Evolutionary conservation across 1,140 invertebrate genomes (phyloP), one percentile per base, ranked within the genome.

Genomic region (Heliconius melpomene): DNA sequence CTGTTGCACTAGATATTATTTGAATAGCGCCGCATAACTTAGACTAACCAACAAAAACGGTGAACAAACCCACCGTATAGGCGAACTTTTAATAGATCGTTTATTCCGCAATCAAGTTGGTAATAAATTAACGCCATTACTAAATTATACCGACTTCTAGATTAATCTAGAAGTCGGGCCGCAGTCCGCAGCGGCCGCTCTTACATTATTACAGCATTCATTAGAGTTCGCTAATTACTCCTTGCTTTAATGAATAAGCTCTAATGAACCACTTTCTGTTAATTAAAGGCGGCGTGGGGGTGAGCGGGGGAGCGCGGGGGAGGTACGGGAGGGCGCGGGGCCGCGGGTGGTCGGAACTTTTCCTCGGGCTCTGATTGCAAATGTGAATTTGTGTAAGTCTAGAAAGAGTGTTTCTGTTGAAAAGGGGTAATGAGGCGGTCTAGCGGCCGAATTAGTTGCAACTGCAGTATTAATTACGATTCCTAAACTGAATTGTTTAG

Each of bases 221-320:
- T 96, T 97, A 96, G 96, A 97, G 96, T 96, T 97, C 96, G 96
- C 96, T 97, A 97, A 97, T 97, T 97, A 97, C 96, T 96, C 96
- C 96, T 96, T 96, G 96, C 96, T 96, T 96, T 97, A 97, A 97
- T 97, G 96, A 97, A 97, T 97, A 97, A 97, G 96, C 96, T 96
- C 96, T 97, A 97, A 97, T 97, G 96, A 97, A 97, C 96, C 96
- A 97, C 96, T 97, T 97, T 97, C 96, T 96, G 96, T 97, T 96
- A 97, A 97, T 97, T 97, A 97, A 97, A 97, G 96, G 96, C 95
- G 92, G 95, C 90, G 90, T 87, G 89, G 90, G 89, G 86, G 87
- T 46, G 40, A 73, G 86, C 79, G 86, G 72, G 85, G 82, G 38
- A 9, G 40, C 40, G 40, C 40, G 40, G 40, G 40, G 40, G 40